Evolutionary conservation across 2,888 invertebrate species (phyloP), one percentile per base, ranked within the genome.

Genomic region (Synergus itoensis): DNA sequence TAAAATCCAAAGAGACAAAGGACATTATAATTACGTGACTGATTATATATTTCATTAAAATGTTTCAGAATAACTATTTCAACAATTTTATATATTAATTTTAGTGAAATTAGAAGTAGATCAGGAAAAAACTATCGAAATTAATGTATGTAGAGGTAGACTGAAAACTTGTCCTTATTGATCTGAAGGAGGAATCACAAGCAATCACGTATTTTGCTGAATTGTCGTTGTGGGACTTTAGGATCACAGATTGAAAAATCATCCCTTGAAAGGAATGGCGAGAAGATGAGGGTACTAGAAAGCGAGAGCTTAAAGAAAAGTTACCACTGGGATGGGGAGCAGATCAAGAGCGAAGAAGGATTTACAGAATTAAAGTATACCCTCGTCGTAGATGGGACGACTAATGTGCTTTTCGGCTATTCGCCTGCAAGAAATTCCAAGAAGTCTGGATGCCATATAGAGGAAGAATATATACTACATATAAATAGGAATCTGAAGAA

Each of bases 291-390:
- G 12, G 45, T 69, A 16, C 69, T 21, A 48, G n/a, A 69, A 48
- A 12, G 5, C 7, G 18, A 69, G 28, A 69, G 48, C 40, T 65
- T 65, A 43, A 43, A 65, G 67, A 43, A 18, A 67, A 45, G 67
- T 67, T 48, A 48, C 28, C 69, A 8, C 21, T 48, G 69, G 21
- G 4, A 21, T 69, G 16, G 48, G 45, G 4, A 48, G 16, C 8
- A 69, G 69, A 69, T 48, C 69, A 69, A 45, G 69, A 48, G 48
- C 69, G 69, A 69, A 69, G 69, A 69, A 69, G 69, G 69, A 69
- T 69, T 69, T 69, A 48, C 69, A 48, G 69, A 69, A 69, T 69
- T 69, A 69, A 69, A 48, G 69, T 69, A 69, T 69, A 21, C 48
- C 14, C 45, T 45, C 45, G 69, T 48, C 69, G 28, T 48, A 45